Percentiles rank a stretch among this genome's conserved stretches.
These are phyloP conservation scores for Trachymyrmex septentrionalis DNA, from an alignment of 1,140 invertebrate genomes.

Conservation along the genomic window DNA sequence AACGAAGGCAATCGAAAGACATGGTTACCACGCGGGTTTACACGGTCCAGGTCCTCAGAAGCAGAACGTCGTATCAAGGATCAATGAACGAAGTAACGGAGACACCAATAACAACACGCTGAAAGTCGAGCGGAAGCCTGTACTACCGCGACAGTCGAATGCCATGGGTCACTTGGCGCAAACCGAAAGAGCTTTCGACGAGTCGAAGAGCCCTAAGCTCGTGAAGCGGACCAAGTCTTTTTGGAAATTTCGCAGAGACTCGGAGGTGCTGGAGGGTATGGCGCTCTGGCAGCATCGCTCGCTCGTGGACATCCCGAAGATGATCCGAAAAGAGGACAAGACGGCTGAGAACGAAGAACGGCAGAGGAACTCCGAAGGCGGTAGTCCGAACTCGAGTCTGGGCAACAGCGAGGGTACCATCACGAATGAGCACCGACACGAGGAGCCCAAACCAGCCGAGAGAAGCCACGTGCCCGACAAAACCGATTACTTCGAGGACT, in stretches of 20 bases:
- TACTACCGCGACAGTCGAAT: slow-evolving; percentile 76
- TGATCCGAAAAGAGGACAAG: slow-evolving; percentile 87
- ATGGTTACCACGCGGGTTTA: slow-evolving; percentile 72
- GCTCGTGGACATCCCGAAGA: slow-evolving; percentile 89
- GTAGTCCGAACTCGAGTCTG: slow-evolving; percentile 83
- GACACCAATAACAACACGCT: slow-evolving; percentile 88
- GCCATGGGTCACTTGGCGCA: slow-evolving; percentile 82
- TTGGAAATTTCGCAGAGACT: slow-evolving; percentile 92
- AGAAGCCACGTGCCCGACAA: slow-evolving; percentile 83
- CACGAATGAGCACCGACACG: slow-evolving; percentile 79
- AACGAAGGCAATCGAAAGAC: slow-evolving; percentile 82
- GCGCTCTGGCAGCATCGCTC: slow-evolving; percentile 94
- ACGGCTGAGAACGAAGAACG: slow-evolving; percentile 84
- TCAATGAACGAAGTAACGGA: slow-evolving; percentile 86
- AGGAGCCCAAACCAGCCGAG: slow-evolving; percentile 84
- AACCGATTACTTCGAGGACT: slow-evolving; percentile 82
- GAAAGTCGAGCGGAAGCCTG: slow-evolving; percentile 77
- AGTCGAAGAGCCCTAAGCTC: slow-evolving; percentile 86
- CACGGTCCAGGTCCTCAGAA: slow-evolving; percentile 41
- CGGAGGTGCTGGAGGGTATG: slow-evolving; percentile 93
- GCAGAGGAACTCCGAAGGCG: slow-evolving; percentile 83
- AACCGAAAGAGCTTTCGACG: slow-evolving; percentile 84
- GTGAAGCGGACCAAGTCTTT: slow-evolving; percentile 94
- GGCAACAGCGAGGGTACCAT: slow-evolving; percentile 83
- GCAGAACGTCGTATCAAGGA: slow-evolving; percentile 66